Evolutionary conservation across 1,140 invertebrate species (phyloP), one percentile per base, ranked within the genome.

Genomic region (Epicauta chinensis): DNA sequence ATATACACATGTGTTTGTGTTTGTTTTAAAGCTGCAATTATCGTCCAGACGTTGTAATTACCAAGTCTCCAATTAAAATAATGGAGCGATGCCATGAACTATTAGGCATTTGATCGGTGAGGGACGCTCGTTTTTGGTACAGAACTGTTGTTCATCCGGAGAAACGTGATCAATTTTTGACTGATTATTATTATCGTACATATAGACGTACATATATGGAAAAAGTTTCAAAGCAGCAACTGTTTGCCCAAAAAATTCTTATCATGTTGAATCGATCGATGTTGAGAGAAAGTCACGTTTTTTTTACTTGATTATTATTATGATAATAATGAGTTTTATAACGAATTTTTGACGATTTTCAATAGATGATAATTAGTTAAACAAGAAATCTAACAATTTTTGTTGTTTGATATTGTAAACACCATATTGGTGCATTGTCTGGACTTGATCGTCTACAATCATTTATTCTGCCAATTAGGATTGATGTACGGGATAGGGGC

Each of bases 21-120:
- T 64, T 64, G 62, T 64, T 64, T n/a, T 62, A 64, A 23, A 55
- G 55, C 48, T 53, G 53, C 52, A 64, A 64, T 64, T 60, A 64
- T 50, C 40, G 49, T 39, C 48, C 60, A 60, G 60, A 64, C 60
- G 53, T 60, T 60, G 58, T 62, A 64, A 64, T 64, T 64, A 64
- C 53, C 44, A 37, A 37, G 47, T 56, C 53, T 51, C 62, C 62
- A 64, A 64, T 64, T 64, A 64, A 64, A 62, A 62, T 64, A 64
- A 64, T 64, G 60, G 57, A 60, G 52, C 55, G 51, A 59, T 62
- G 62, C 62, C 62, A 64, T 44, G 60, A 62, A 62, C 60, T 61
- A 64, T 64, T 64, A 64, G n/a, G 58, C 60, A 59, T 64, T 64
- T 64, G 54, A 58, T 62, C 52, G 40, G 50, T 45, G 30, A n/a